Evolutionary conservation across 2,113 vertebrate genomes (phyloP).

Genomic region (Orthochromis malagaraziensis): DNA sequence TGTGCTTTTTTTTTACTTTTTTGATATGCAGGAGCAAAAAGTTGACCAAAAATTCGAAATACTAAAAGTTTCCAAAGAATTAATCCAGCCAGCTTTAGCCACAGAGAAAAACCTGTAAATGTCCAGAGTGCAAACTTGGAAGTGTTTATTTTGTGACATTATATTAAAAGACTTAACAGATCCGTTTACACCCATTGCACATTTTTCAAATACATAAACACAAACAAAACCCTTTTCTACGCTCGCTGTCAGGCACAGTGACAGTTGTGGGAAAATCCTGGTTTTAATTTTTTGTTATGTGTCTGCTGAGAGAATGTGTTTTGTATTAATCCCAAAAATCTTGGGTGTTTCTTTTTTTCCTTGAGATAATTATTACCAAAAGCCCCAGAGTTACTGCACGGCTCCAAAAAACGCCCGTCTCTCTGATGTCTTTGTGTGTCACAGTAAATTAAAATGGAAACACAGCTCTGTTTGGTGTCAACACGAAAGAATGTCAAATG

Average conservation of each 20-base stretch:
- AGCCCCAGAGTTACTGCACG: slow-evolving; percentile 58
- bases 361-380: slow-evolving; percentile 73
- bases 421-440: slow-evolving; percentile 61
- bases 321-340: slow-evolving; percentile 57
- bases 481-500: slow-evolving; percentile 48
- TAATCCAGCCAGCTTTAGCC: too few relatives aligned
- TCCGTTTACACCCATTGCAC: slow-evolving; percentile 30
- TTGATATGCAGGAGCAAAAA: not conserved
- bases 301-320: slow-evolving; percentile 58
- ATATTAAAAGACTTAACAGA: slow-evolving; percentile 29
- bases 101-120: not conserved
- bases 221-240: slow-evolving; percentile 22
- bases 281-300: slow-evolving; percentile 51
- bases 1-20: not conserved
- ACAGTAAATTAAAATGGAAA: slow-evolving; percentile 60
- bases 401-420: slow-evolving; percentile 29
- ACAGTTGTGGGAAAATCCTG: slow-evolving; percentile 54
- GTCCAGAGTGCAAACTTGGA: not conserved
- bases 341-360: slow-evolving; percentile 36
- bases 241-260: slow-evolving; percentile 27
- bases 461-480: slow-evolving; percentile 44
- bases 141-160: slow-evolving; percentile 60
- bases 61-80: not conserved
- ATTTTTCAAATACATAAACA: slow-evolving; percentile 24
- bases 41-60: not conserved